phyloP scores from a whole-genome alignment of 2,888 invertebrate genomes.

The Caenorhabditis becei region DNA sequence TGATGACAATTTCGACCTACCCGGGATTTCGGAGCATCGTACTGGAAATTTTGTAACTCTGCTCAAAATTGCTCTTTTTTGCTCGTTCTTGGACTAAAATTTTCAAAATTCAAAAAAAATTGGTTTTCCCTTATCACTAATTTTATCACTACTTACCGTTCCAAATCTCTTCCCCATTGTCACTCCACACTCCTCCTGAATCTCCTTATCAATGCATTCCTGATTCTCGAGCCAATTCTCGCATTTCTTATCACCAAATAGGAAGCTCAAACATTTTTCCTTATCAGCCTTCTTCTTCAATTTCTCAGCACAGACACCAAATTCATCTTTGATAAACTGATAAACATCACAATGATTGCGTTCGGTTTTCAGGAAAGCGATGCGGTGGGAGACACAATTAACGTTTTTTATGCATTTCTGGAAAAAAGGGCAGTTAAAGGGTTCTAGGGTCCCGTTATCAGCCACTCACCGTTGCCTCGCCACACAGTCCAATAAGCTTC shows the following conservation, averaged over 20 bases:
- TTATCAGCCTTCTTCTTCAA: constrained; percentile 20
- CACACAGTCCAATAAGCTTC: constrained; percentile 10
- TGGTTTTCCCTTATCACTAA: neutral
- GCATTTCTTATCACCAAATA: constrained; percentile 25
- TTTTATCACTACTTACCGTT: neutral
- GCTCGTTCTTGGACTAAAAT: no score
- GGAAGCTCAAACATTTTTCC: constrained; percentile 20
- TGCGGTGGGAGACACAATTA: constrained; percentile 12
- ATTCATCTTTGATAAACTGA: constrained; percentile 24
- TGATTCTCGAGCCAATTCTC: constrained; percentile 31
- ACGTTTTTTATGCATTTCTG: constrained; percentile 22
- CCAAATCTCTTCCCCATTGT: constrained; percentile 17
- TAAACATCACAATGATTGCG: constrained; percentile 20
- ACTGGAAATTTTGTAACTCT: no score
- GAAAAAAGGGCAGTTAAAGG: neutral
- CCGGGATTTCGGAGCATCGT: no score
- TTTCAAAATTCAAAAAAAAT: no score
- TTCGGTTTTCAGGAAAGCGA: neutral
- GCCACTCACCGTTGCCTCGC: constrained; percentile 17
- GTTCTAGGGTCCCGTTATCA: no score
- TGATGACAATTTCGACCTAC: no score
- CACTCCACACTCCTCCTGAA: constrained; percentile 18
- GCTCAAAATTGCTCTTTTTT: no score
- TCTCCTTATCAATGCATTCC: constrained; percentile 26
- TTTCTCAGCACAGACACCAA: constrained; percentile 17